A percentile compares a stretch with the other conserved stretches of the same genome.
Conservation (phyloP, 2,888 invertebrate genomes). For the Patella pellucida region DNA sequence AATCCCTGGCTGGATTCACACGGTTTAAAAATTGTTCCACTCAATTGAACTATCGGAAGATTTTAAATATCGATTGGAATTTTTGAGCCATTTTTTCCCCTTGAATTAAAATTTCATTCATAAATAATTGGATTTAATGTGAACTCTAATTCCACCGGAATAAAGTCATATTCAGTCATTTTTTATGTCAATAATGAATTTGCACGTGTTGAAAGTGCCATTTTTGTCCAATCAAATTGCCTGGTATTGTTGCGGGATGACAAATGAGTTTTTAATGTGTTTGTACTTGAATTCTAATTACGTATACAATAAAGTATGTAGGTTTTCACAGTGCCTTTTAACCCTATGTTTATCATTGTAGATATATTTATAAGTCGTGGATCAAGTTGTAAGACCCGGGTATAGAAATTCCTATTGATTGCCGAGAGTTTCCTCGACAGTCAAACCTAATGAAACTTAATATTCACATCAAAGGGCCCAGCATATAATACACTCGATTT, state of each 20-base stretch:
- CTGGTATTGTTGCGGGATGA: background rate
- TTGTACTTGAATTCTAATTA: background rate
- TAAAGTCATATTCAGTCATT: background rate
- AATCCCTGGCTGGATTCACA: no score
- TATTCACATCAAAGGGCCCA: background rate
- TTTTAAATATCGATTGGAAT: no score
- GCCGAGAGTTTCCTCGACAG: background rate
- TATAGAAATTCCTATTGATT: background rate
- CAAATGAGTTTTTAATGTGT: conserved; percentile 5
- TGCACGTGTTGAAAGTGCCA: conserved; percentile 9
- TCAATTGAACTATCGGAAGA: no score
- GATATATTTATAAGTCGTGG: no score
- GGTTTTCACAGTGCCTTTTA: background rate
- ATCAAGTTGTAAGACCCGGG: background rate
- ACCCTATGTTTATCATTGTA: background rate
- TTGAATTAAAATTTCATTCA: conserved; percentile 18
- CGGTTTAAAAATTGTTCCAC: no score
- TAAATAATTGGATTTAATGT: conserved; percentile 24
- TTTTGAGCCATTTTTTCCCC: conserved; percentile 6
- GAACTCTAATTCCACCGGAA: no score
- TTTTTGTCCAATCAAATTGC: conserved; percentile 2
- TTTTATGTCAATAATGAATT: conserved; percentile 6
- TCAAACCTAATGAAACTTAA: conserved; percentile 1
- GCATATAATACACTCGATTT: no score
- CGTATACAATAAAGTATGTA: no score